phyloP scores from a whole-genome alignment of 2,888 invertebrate species.

The Harmothoe impar region DNA sequence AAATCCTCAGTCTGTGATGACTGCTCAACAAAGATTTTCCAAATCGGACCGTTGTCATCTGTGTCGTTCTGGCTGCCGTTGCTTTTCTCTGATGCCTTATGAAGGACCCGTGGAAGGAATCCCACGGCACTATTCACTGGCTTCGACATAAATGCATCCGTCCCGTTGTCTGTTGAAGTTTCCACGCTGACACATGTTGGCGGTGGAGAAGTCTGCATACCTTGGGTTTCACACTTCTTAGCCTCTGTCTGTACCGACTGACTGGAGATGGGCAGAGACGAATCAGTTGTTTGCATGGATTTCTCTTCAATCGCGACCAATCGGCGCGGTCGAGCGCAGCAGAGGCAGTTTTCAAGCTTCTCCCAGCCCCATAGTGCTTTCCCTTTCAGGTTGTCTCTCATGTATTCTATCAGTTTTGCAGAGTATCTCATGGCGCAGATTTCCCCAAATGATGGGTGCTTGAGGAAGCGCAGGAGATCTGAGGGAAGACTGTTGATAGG shows the following conservation, averaged over 20 bases:
- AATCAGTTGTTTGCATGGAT: background rate
- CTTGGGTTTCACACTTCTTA: background rate
- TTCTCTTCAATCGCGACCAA: background rate
- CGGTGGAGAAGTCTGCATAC: background rate
- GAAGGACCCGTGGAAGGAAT: constrained; percentile 5
- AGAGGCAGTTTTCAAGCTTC: constrained; percentile 2
- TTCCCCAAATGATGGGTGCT: background rate
- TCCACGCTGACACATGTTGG: background rate
- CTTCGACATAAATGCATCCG: background rate
- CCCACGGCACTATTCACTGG: background rate
- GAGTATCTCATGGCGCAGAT: background rate
- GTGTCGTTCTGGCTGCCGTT: background rate
- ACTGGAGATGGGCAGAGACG: background rate
- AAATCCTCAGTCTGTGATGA: constrained; percentile 13
- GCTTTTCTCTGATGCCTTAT: background rate
- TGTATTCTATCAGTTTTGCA: no score
- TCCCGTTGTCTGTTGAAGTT: background rate
- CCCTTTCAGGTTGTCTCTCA: background rate
- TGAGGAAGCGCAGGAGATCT: background rate
- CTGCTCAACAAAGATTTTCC: constrained; percentile 9
- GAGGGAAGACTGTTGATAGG: background rate
- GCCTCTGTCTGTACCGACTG: background rate
- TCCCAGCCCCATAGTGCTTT: background rate
- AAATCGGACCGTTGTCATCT: background rate
- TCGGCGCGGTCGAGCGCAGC: background rate